Conservation (phyloP, 2,113 vertebrate species). For the Cephalopholis sonnerati region DNA sequence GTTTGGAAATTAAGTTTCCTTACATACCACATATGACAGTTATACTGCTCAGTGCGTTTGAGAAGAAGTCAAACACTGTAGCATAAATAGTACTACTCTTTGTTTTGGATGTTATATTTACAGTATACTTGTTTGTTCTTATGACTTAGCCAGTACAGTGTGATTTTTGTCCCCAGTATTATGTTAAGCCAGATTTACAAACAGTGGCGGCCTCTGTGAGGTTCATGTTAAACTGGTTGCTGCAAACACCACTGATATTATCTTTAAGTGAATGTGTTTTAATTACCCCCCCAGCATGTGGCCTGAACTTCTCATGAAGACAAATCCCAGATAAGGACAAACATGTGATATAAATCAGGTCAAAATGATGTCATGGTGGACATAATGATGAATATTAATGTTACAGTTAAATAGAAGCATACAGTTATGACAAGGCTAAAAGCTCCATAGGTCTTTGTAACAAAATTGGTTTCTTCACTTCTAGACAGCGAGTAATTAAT, state of each 20-base stretch:
- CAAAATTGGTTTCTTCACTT: background rate
- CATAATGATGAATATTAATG: background rate
- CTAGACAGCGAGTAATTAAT: background rate
- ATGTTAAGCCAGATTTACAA: slow-evolving; percentile 32
- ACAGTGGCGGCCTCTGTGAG: slow-evolving; percentile 1
- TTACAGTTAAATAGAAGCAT: background rate
- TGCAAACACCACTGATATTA: slow-evolving; percentile 1
- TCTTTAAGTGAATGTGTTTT: background rate
- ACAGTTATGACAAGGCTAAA: background rate
- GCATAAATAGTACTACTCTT: background rate
- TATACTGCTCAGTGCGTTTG: background rate
- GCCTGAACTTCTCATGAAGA: background rate
- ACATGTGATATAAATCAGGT: background rate
- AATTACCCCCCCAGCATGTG: background rate
- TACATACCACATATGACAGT: background rate
- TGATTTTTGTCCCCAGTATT: slow-evolving; percentile 28
- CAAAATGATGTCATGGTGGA: background rate
- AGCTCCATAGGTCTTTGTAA: background rate
- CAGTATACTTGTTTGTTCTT: background rate
- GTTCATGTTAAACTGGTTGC: background rate
- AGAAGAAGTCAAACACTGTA: background rate
- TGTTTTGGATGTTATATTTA: background rate
- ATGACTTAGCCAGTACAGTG: background rate
- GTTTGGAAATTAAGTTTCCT: background rate
- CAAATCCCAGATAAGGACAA: background rate